Evolutionary conservation across 1,140 invertebrate genomes (phyloP), one percentile per base, ranked within the genome.

Genomic region (Cheumatopsyche charites): DNA sequence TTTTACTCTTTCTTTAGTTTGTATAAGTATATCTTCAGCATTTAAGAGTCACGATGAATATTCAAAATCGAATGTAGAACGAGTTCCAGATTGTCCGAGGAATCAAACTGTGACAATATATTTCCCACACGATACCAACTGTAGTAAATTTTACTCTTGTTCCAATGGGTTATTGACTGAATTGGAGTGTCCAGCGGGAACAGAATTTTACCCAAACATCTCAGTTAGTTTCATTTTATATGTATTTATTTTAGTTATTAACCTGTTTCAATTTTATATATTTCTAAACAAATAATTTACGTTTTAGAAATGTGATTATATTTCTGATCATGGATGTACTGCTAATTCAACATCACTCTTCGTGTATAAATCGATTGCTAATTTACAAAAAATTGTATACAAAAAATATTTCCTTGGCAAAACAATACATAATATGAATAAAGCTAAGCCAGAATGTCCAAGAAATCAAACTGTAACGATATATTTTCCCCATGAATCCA

Each of bases 401-500:
- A 42, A 42, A 42, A n/a, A n/a, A n/a, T n/a, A n/a, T n/a, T n/a
- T n/a, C n/a, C n/a, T n/a, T n/a, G n/a, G n/a, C n/a, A n/a, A n/a
- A n/a, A n/a, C n/a, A n/a, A n/a, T n/a, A n/a, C n/a, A n/a, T 45
- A 45, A 45, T 9, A 45, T 45, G n/a, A 52, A 17, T 17, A 17
- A 17, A 15, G 26, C 1, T n/a, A 65, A 65, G 12, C 65, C 65
- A n/a, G 5, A 21, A 4, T 67, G 65, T 49, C 62, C 41, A 5
- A 15, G n/a, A 19, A 63, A 63, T 21, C 62, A 63, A n/a, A 63
- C 26, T 19, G 4, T 5, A 19, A 43, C 41, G 21, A 42, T 63
- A 13, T 17, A 23, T 4, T 42, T 87, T 3, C 82, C 86, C 0
- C 83, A 88, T 66, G 83, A 84, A 42, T 78, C 74, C 0, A 79